These are phyloP conservation scores for Danio kyathit DNA, from an alignment of 2,797 vertebrate genomes.

Conservation along the genomic window DNA sequence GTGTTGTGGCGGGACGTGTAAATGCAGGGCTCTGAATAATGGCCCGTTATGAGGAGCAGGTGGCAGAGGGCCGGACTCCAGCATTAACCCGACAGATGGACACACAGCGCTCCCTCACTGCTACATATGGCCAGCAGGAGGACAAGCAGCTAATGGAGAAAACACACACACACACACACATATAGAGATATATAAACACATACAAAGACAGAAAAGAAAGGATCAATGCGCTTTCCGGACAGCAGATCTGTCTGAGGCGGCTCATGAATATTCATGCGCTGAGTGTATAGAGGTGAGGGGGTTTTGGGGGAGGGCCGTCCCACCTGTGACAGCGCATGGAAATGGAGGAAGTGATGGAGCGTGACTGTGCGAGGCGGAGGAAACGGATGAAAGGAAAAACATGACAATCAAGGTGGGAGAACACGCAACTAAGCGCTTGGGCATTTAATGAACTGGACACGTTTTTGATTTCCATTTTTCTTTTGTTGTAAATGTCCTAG, in stretches of 20 bases:
- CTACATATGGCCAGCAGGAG: constrained; percentile 79
- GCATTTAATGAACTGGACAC: too few relatives aligned
- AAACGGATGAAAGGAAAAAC: neutral
- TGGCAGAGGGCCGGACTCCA: constrained; percentile 78
- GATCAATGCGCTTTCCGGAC: constrained; percentile 37
- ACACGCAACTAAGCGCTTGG: neutral
- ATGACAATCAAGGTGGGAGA: neutral
- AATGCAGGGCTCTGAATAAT: constrained; percentile 71
- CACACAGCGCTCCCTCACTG: constrained; percentile 71
- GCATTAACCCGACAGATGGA: constrained; percentile 86
- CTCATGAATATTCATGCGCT: constrained; percentile 30
- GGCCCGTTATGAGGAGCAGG: constrained; percentile 78
- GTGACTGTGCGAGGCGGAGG: constrained; percentile 18
- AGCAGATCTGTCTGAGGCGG: constrained; percentile 18
- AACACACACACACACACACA: neutral
- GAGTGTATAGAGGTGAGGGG: constrained; percentile 20
- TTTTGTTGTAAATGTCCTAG: neutral
- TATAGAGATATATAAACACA: constrained; percentile 27
- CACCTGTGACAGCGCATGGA: constrained; percentile 28
- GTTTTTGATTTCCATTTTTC: neutral
- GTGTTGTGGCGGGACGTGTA: neutral
- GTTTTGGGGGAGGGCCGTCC: constrained; percentile 44
- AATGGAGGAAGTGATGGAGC: constrained; percentile 10
- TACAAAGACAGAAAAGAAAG: constrained; percentile 20
- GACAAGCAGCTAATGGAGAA: constrained; percentile 74